Conservation (phyloP, 2,113 vertebrate species). For the Corythornis cristatus region DNA sequence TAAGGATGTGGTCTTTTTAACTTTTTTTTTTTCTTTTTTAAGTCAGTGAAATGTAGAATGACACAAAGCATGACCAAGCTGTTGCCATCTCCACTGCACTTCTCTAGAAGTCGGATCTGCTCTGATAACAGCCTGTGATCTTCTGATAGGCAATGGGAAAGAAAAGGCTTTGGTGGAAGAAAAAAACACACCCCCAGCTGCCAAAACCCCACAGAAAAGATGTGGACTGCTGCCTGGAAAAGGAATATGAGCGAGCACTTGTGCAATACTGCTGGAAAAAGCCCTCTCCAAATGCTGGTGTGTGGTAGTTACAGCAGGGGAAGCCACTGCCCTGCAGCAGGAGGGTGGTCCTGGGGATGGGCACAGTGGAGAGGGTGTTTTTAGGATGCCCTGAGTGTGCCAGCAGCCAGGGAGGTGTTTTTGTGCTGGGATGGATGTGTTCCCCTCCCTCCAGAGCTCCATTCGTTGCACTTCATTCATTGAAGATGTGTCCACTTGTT, state of each 20-base stretch:
- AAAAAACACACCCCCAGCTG: neutral
- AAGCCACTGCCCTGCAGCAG: neutral
- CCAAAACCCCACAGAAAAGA: neutral
- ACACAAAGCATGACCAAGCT: neutral
- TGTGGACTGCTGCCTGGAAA: neutral
- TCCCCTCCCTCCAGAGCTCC: neutral
- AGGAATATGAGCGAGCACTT: neutral
- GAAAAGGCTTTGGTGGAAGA: neutral
- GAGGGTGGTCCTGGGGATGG: neutral
- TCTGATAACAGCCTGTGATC: rapidly evolving
- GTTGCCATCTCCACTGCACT: neutral
- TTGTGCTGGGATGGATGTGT: neutral
- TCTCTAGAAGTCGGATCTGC: neutral
- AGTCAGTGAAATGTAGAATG: neutral
- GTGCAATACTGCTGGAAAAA: neutral
- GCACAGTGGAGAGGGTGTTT: neutral
- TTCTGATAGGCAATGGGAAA: neutral
- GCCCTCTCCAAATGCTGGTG: neutral
- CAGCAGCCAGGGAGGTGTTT: neutral
- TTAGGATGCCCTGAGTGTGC: rapidly evolving
- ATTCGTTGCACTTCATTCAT: neutral
- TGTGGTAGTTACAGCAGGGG: neutral
- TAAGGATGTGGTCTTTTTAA: neutral
- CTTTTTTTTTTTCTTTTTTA: neutral
- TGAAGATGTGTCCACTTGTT: neutral